Percentiles rank a stretch among this genome's conserved stretches.
phyloP scores from a whole-genome alignment of 2,113 vertebrate genomes.

The Lepisosteus oculatus region DNA sequence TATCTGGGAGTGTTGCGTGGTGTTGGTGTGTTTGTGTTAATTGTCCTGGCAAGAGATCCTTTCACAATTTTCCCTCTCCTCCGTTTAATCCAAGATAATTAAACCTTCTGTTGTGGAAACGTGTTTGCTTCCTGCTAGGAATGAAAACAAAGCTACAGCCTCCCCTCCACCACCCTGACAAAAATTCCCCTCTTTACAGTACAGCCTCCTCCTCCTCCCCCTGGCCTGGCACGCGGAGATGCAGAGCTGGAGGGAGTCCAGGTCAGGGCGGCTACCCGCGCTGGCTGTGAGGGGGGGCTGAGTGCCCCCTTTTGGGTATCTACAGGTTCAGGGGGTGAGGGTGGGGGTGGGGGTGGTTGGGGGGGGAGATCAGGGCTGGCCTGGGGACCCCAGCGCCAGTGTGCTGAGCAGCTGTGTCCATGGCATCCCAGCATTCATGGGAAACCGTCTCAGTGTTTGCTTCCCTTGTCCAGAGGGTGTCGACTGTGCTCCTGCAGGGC shows the following conservation, averaged over 20 bases:
- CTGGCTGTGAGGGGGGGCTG: no score
- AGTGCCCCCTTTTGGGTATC: constrained; percentile 26
- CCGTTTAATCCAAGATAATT: constrained; percentile 31
- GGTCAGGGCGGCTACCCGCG: no score
- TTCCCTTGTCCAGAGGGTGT: no score
- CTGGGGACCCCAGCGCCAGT: no score
- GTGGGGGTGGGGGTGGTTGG: no score
- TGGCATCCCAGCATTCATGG: no score
- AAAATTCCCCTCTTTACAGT: constrained; percentile 54
- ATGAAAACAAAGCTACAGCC: constrained; percentile 23
- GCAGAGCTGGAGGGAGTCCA: no score
- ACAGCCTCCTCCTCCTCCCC: no score
- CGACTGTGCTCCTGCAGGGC: no score
- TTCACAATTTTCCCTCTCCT: not conserved
- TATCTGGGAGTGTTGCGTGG: not conserved
- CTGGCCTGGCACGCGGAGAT: no score
- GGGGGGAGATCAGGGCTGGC: not conserved
- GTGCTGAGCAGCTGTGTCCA: no score
- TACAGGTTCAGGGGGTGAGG: constrained; percentile 28
- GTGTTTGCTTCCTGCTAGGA: constrained; percentile 35
- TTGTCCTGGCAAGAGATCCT: not conserved
- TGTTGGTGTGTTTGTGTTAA: constrained; percentile 7
- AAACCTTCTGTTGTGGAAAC: constrained; percentile 36
- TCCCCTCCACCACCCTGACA: not conserved
- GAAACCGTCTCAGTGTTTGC: no score